A percentile compares a stretch with the other conserved stretches of the same genome.
Conservation (phyloP, 2,888 invertebrate species). For the Hemistola chrysoprasaria region DNA sequence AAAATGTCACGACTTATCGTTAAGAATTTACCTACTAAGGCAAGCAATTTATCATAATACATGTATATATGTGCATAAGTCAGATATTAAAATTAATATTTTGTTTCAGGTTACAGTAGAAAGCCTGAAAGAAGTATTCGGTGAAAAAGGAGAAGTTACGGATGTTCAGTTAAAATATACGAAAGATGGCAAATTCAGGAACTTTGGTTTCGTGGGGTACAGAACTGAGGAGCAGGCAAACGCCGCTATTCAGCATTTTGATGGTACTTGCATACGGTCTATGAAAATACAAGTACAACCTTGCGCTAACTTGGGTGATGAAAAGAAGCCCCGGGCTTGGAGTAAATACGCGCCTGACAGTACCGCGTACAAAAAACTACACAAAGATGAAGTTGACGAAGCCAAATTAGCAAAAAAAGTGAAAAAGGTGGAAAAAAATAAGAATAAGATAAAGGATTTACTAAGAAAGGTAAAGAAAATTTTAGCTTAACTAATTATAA, state of each 20-base stretch:
- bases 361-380: conserved; percentile 82
- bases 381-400: conserved; percentile 61
- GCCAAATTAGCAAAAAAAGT: conserved; percentile 45
- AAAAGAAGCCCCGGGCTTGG: conserved; percentile 94
- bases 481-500: not conserved
- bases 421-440: conserved; percentile 60
- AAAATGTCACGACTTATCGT: conserved; percentile 85
- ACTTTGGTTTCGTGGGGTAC: conserved; percentile 97
- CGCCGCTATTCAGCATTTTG: conserved; percentile 88
- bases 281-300: conserved; percentile 90
- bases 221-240: conserved; percentile 90
- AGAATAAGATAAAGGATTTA: conserved; percentile 84
- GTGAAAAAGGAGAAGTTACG: conserved; percentile 92
- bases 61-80: too few relatives aligned
- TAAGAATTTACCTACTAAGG: conserved; percentile 94
- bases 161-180: conserved; percentile 97
- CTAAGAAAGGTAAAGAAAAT: conserved; percentile 81
- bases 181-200: conserved; percentile 94
- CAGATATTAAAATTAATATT: not conserved
- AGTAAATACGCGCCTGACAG: conserved; percentile 94
- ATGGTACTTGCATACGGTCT: conserved; percentile 93
- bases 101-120: conserved; percentile 87
- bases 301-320: conserved; percentile 85
- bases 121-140: conserved; percentile 88
- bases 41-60: conserved; percentile 77